phyloP scores from a whole-genome alignment of 2,888 invertebrate species.

The Cheilosia vernalis region DNA sequence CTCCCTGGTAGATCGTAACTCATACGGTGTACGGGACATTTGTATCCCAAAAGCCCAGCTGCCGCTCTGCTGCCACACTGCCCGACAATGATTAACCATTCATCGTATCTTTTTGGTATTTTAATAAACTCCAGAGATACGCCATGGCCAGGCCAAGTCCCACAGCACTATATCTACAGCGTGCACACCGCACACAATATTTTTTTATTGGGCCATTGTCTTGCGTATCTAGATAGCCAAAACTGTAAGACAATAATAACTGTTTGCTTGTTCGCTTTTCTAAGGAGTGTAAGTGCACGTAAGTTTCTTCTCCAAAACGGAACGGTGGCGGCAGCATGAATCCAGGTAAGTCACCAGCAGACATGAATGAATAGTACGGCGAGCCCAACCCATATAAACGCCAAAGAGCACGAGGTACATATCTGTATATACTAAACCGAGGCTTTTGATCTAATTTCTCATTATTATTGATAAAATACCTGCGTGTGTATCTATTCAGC shows the following conservation, averaged over 20 bases:
- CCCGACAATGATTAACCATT: slow-evolving; percentile 68
- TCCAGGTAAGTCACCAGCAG: slow-evolving; percentile 54
- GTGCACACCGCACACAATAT: slow-evolving; percentile 36
- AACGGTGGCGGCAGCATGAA: slow-evolving; percentile 38
- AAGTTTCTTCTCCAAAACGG: slow-evolving; percentile 61
- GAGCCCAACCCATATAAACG: slow-evolving; percentile 40
- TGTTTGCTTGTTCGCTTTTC: slow-evolving; percentile 62
- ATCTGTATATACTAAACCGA: background rate
- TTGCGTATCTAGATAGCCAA: slow-evolving; percentile 64
- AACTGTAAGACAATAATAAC: slow-evolving; percentile 66
- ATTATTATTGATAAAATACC: slow-evolving; percentile 50
- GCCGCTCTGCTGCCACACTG: slow-evolving; percentile 30
- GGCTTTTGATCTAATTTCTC: slow-evolving; percentile 62
- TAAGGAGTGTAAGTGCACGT: slow-evolving; percentile 64
- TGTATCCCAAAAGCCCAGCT: slow-evolving; percentile 57
- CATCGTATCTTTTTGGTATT: slow-evolving; percentile 62
- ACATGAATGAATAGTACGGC: slow-evolving; percentile 50
- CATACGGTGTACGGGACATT: slow-evolving; percentile 63
- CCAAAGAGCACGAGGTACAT: background rate
- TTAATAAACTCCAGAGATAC: slow-evolving; percentile 63
- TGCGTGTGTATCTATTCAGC: background rate
- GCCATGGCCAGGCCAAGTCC: background rate
- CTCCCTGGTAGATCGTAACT: slow-evolving; percentile 58
- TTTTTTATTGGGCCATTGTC: slow-evolving; percentile 67
- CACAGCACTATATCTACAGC: background rate